These are phyloP conservation scores for Chionomys nivalis DNA, from an alignment of 2,113 vertebrate species.

Conservation along the genomic window DNA sequence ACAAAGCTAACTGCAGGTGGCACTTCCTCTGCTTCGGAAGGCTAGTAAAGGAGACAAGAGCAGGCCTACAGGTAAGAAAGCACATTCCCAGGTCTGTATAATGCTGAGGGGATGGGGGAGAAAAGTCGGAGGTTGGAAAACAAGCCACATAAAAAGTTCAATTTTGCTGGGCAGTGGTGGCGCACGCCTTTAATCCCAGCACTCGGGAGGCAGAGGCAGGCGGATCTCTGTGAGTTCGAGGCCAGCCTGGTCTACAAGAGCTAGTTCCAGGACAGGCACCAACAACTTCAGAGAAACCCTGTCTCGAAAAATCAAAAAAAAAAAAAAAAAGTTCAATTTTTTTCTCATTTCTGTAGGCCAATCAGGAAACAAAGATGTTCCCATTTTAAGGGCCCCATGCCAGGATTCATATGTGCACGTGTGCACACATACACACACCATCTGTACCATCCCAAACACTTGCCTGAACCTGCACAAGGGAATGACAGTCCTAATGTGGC, in stretches of 20 bases:
- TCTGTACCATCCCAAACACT: neutral
- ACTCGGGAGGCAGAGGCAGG: no score
- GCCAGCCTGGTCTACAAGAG: no score
- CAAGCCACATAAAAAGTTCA: neutral
- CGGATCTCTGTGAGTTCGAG: no score
- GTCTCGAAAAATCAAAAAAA: no score
- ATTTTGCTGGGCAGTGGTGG: no score
- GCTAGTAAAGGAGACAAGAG: no score
- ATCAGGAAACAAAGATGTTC: neutral
- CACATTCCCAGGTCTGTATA: rapidly evolving
- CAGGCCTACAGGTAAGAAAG: neutral
- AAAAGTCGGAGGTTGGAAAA: no score
- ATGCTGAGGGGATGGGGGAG: neutral
- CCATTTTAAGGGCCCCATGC: neutral
- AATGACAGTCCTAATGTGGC: neutral
- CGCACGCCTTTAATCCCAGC: no score
- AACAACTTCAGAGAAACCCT: no score
- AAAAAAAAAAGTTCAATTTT: neutral
- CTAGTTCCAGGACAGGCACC: no score
- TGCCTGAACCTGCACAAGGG: neutral
- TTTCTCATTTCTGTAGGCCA: neutral
- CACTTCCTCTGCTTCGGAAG: neutral
- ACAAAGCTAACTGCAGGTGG: neutral
- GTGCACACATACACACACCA: neutral
- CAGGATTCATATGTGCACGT: neutral